These are phyloP conservation scores for Pseudolycoriella hygida DNA, from an alignment of 2,888 invertebrate genomes.

Conservation along the genomic window DNA sequence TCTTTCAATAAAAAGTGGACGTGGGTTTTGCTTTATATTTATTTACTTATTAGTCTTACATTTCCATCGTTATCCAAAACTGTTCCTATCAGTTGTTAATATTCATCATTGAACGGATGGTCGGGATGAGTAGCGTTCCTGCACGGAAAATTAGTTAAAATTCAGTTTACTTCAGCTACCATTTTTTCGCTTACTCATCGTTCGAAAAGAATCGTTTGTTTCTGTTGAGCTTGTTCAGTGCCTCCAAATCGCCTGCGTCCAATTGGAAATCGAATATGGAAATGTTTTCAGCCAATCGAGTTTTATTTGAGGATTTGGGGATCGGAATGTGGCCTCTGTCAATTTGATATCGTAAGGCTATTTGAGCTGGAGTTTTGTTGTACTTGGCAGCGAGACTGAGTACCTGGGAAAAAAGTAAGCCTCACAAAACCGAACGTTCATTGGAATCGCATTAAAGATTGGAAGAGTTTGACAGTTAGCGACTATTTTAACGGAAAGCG, in stretches of 20 bases:
- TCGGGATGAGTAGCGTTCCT: constrained; percentile 24
- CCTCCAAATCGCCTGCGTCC: constrained; percentile 42
- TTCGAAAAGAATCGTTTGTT: constrained; percentile 49
- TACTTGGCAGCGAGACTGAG: constrained; percentile 37
- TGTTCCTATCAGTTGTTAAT: no score
- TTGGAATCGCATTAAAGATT: no score
- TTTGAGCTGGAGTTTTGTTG: constrained; percentile 44
- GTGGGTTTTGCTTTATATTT: no score
- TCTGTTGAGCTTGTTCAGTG: constrained; percentile 50
- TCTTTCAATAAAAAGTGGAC: no score
- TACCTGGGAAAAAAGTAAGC: constrained; percentile 34
- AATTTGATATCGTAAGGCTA: constrained; percentile 44
- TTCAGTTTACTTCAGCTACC: background rate
- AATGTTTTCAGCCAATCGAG: constrained; percentile 50
- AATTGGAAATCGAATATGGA: constrained; percentile 60
- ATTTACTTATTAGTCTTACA: no score
- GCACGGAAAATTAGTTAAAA: background rate
- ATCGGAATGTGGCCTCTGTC: constrained; percentile 59
- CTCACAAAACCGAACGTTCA: no score
- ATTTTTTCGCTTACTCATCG: constrained; percentile 33
- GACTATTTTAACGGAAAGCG: no score
- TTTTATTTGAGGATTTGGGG: constrained; percentile 64
- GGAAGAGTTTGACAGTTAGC: no score
- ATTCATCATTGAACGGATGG: constrained; percentile 32
- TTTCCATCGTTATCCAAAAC: no score